phyloP scores from a whole-genome alignment of 2,113 vertebrate genomes.

The Zosterops pallidus region DNA sequence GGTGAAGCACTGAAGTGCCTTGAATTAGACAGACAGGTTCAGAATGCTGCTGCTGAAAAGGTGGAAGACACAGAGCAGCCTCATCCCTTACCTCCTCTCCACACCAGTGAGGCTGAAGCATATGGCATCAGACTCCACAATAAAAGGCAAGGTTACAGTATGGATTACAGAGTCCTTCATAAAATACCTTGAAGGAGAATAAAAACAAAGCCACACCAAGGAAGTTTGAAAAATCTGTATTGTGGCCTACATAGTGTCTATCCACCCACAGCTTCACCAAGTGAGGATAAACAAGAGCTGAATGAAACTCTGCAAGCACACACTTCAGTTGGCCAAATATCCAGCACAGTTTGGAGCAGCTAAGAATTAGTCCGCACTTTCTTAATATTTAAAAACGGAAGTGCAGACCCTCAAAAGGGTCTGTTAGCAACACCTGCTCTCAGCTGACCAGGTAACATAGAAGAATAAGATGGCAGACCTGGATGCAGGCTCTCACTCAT shows the following conservation, averaged over 20 bases:
- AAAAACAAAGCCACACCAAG: conserved; percentile 1
- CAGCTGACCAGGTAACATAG: not conserved
- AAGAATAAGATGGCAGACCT: not conserved
- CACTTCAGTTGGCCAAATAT: conserved; percentile 20
- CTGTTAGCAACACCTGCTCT: not conserved
- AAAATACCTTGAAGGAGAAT: not conserved
- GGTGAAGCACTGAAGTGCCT: not conserved
- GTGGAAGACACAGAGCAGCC: not conserved
- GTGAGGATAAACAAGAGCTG: conserved; percentile 45
- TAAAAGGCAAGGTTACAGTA: not conserved
- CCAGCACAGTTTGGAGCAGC: not conserved
- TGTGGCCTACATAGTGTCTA: conserved; percentile 48
- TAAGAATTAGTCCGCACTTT: not conserved
- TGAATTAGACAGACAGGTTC: not conserved
- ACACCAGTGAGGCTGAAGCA: not conserved
- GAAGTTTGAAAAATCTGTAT: conserved; percentile 11
- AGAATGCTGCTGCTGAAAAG: not conserved
- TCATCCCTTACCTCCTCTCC: not conserved
- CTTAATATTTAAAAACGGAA: not conserved
- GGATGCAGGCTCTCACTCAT: not conserved
- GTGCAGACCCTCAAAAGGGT: not conserved
- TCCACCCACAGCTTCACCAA: conserved; percentile 49
- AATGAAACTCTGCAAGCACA: not conserved
- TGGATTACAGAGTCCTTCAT: not conserved
- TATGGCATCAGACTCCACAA: not conserved